A percentile compares a stretch with the other conserved stretches of the same genome.
Evolutionary conservation across 2,888 invertebrate species (phyloP).

Genomic region (Podabrus alpinus): DNA sequence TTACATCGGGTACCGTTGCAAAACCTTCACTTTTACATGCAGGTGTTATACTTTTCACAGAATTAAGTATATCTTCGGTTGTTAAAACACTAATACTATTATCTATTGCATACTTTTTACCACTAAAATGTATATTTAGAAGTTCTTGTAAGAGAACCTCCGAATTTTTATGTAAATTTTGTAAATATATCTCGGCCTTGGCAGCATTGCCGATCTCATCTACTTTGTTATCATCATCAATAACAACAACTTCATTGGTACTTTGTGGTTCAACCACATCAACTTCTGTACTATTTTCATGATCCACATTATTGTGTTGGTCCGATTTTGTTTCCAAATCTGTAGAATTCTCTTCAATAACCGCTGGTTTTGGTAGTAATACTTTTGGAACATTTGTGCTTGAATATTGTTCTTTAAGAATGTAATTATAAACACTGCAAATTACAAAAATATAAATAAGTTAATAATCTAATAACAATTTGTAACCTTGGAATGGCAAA

Average conservation of each 20-base stretch:
- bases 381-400: not conserved
- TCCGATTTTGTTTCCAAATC: not conserved
- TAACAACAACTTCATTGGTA: constrained; percentile 43
- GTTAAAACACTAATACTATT: constrained; percentile 65
- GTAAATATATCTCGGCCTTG: constrained; percentile 10
- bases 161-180: constrained; percentile 23
- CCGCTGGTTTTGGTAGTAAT: constrained; percentile 10
- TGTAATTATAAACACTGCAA: not conserved
- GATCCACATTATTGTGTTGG: not conserved
- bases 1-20: constrained; percentile 94
- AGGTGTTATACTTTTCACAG: constrained; percentile 84
- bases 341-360: not conserved
- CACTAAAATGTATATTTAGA: not conserved
- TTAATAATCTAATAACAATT: not conserved
- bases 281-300: constrained; percentile 13
- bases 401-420: not conserved
- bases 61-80: constrained; percentile 76
- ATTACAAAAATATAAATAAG: not conserved
- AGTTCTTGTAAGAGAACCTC: constrained; percentile 11
- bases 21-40: constrained; percentile 96
- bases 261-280: constrained; percentile 54
- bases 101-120: constrained; percentile 44
- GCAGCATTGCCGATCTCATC: constrained; percentile 22
- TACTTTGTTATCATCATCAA: constrained; percentile 36
- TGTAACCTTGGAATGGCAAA: too few relatives aligned